Evolutionary conservation across 2,888 invertebrate genomes (phyloP), one percentile per base, ranked within the genome.

Genomic region (Idaea dimidiata): DNA sequence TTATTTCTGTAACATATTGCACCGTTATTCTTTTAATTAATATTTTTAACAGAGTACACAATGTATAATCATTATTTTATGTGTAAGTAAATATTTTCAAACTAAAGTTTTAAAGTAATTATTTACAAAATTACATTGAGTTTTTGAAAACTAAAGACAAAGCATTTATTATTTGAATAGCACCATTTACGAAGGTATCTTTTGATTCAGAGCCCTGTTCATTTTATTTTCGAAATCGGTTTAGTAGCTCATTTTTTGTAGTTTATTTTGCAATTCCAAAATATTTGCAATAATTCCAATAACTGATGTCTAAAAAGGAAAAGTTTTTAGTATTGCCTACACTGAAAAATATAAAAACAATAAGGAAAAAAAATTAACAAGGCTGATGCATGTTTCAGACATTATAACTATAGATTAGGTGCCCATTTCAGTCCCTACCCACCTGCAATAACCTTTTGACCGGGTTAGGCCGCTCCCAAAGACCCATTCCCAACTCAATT

Each of bases 1-100:
- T 16, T 43, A 17, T 53, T 60, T 33, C 17, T 43, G 43, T 61
- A 57, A 16, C 31, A 61, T 58, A 61, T 61, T 61, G 61, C 61
- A 61, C 61, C 61, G 6, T 61, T 54, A 56, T 56, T 17, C 18
- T 56, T 56, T 56, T 56, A 56, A 56, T 17, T 56, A 56, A 18
- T 56, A 56, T 56, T 56, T 18, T 17, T 56, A 17, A 56, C 17
- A 56, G 17, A 10, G 43, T 43, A 43, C 43, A 43, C 43, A 0
- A 43, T 43, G 3, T 43, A 14, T 33, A 10, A 33, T 33, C 3
- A 33, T 24, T 24, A 24, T 24, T 24, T 3, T 24, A 24, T 3
- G 24, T 24, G 10, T 43, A 3, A 10, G 10, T 43, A 58, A 60
- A 32, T 59, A 53, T 57, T 56, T 33, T 53, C 17, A 53, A 57